phyloP scores from a whole-genome alignment of 1,140 invertebrate genomes.

The Bombus ignitus region DNA sequence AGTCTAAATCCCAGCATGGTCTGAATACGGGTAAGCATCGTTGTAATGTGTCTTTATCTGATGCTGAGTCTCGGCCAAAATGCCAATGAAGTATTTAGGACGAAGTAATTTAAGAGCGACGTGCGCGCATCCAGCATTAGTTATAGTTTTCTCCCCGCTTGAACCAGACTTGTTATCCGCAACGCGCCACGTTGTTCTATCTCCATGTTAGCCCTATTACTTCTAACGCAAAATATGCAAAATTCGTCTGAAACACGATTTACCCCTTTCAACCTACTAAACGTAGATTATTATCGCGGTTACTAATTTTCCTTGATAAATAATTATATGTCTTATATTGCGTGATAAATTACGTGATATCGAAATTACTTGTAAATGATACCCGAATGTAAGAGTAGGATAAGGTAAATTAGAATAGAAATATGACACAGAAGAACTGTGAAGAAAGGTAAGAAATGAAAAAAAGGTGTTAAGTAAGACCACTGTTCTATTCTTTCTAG shows the following conservation, averaged over 20 bases:
- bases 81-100: slow-evolving; percentile 59
- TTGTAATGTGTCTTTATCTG: slow-evolving; percentile 45
- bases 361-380: neutral
- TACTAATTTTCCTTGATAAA: neutral
- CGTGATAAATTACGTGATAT: too few relatives aligned
- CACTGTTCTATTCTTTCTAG: too few relatives aligned
- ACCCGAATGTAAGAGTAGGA: too few relatives aligned
- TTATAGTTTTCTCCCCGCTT: neutral
- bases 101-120: slow-evolving; percentile 62
- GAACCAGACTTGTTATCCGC: slow-evolving; percentile 8
- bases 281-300: slow-evolving; percentile 3
- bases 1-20: slow-evolving; percentile 48
- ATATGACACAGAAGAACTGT: too few relatives aligned
- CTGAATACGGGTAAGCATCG: slow-evolving; percentile 16
- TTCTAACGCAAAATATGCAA: slow-evolving; percentile 29
- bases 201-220: slow-evolving; percentile 7
- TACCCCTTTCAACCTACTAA: neutral
- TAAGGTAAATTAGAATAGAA: too few relatives aligned
- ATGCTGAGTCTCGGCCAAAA: slow-evolving; percentile 55
- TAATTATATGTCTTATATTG: neutral
- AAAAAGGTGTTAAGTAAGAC: too few relatives aligned
- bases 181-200: neutral
- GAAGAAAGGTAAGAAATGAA: too few relatives aligned
- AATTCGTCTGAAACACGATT: slow-evolving; percentile 10
- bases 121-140: neutral